phyloP scores from a whole-genome alignment of 2,113 vertebrate species.

The Indicator indicator region DNA sequence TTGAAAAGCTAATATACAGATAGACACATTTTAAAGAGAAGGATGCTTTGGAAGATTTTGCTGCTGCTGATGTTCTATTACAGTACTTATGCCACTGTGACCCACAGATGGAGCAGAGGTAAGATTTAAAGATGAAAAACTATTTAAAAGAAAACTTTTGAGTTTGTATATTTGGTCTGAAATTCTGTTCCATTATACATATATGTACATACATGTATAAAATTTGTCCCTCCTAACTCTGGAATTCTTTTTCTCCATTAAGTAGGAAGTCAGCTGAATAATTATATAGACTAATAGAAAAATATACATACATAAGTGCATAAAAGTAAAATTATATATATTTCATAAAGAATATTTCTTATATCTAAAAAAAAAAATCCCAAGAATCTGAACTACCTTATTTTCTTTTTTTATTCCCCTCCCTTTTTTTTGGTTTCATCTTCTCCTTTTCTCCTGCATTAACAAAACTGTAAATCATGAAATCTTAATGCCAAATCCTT shows the following conservation, averaged over 20 bases:
- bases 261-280: background rate
- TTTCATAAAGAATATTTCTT: background rate
- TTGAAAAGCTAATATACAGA: background rate
- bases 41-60: conserved; percentile 74
- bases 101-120: conserved; percentile 78
- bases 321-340: background rate
- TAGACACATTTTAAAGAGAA: background rate
- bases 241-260: background rate
- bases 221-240: background rate
- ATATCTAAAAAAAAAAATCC: background rate
- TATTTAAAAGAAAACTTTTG: background rate
- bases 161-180: background rate
- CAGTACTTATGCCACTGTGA: conserved; percentile 62
- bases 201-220: background rate
- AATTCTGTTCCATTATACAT: background rate
- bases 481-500: background rate
- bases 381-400: background rate
- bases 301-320: background rate
- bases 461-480: background rate
- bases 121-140: conserved; percentile 65
- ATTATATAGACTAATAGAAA: background rate
- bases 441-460: background rate
- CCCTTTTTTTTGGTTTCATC: background rate
- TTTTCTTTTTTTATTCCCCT: background rate
- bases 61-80: conserved; percentile 75